Percentiles rank a stretch among this genome's conserved stretches.
These are phyloP conservation scores for Seladonia tumulorum DNA, from an alignment of 2,888 invertebrate genomes.

Conservation along the genomic window DNA sequence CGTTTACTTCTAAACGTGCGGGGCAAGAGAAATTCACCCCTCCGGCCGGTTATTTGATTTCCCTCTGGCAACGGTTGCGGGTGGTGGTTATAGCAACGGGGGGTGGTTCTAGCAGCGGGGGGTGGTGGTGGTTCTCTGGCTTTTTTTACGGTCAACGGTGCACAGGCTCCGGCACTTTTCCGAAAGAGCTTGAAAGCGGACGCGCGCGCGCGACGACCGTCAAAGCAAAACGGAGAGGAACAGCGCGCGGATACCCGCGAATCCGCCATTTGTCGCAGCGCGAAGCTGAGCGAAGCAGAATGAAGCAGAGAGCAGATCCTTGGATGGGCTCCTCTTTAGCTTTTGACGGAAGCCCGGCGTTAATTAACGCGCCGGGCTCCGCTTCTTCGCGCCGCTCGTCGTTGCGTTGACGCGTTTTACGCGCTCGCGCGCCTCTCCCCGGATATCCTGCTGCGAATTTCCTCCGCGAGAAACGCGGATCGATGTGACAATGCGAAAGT, in stretches of 20 bases:
- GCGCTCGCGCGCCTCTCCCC: neutral
- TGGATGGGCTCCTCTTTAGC: neutral
- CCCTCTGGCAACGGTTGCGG: constrained; percentile 1
- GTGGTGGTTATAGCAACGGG: neutral
- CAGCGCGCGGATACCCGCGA: neutral
- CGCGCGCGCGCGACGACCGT: neutral
- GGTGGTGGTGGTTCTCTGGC: neutral
- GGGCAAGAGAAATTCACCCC: constrained; percentile 39
- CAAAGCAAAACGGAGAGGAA: neutral
- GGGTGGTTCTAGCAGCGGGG: neutral
- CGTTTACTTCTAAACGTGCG: constrained; percentile 57
- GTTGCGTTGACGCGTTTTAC: constrained; percentile 6
- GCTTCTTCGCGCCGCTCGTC: neutral
- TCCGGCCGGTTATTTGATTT: constrained; percentile 49
- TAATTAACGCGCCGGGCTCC: neutral
- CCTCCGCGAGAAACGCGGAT: neutral
- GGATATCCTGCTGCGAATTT: neutral
- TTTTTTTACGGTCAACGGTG: constrained; percentile 1
- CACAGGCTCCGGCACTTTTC: constrained; percentile 7
- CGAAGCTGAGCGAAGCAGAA: neutral
- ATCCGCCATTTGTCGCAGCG: neutral
- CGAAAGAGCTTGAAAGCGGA: constrained; percentile 3
- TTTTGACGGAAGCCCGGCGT: neutral
- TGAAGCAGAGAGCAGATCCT: neutral
- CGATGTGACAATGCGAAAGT: neutral